These are phyloP conservation scores for Mus minutoides DNA, from an alignment of 2,797 vertebrate species.

Conservation along the genomic window DNA sequence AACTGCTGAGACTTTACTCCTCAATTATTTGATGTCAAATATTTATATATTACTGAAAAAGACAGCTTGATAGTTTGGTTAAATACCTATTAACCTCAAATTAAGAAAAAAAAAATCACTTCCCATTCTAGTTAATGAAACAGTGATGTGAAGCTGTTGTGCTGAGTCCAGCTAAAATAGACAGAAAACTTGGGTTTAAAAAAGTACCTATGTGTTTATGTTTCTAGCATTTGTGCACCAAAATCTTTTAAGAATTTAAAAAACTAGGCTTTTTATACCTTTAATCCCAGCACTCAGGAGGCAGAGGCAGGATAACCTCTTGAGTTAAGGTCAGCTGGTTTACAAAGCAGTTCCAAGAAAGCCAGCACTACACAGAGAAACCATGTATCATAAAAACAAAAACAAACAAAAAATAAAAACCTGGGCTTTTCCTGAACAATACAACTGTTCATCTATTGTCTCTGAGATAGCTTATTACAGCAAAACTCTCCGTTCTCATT, in stretches of 20 bases:
- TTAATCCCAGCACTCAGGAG: not conserved
- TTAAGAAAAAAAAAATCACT: constrained; percentile 2
- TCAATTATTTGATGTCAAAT: constrained; percentile 54
- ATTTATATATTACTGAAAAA: constrained; percentile 32
- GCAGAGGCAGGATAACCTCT: not conserved
- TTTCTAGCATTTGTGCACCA: not conserved
- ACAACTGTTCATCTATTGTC: not conserved
- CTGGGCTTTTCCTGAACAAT: not conserved
- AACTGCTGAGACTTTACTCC: not conserved
- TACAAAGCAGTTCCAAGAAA: not conserved
- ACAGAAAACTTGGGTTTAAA: constrained; percentile 50
- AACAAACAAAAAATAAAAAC: not conserved
- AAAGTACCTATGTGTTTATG: constrained; percentile 24
- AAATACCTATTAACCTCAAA: constrained; percentile 43
- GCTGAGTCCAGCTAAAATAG: constrained; percentile 16
- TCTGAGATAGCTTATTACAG: constrained; percentile 14
- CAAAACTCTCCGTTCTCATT: constrained; percentile 35
- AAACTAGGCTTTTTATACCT: not conserved
- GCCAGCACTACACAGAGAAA: not conserved
- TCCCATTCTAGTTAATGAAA: constrained; percentile 29
- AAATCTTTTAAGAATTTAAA: constrained; percentile 38
- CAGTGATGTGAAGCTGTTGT: constrained; percentile 40
- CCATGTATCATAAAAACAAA: not conserved
- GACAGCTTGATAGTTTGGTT: constrained; percentile 53
- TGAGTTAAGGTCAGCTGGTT: not conserved